phyloP scores from a whole-genome alignment of 1,140 invertebrate species.

The Zaprionus ornatus region DNA sequence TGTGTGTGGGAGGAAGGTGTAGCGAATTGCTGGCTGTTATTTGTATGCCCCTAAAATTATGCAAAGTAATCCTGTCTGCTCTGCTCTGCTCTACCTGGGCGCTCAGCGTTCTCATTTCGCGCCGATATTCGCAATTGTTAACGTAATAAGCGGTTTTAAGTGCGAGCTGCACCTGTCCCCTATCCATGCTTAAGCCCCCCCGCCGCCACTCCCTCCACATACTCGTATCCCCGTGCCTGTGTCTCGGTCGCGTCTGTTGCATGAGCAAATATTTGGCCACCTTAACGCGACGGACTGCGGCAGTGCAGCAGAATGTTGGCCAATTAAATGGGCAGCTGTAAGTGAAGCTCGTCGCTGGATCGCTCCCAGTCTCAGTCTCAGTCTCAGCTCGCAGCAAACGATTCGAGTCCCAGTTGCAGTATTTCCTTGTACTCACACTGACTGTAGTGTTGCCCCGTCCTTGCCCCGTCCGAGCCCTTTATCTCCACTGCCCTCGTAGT shows the following conservation, averaged over 20 bases:
- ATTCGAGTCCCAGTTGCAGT: constrained; percentile 39
- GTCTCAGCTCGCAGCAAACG: too few species aligned
- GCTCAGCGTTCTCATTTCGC: constrained; percentile 41
- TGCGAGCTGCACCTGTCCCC: constrained; percentile 63
- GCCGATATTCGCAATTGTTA: constrained; percentile 81
- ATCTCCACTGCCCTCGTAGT: neutral
- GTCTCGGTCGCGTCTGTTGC: constrained; percentile 52
- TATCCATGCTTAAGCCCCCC: neutral
- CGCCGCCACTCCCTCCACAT: neutral
- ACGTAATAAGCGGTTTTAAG: constrained; percentile 78
- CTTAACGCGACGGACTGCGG: constrained; percentile 62
- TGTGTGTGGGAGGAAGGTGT: constrained; percentile 26
- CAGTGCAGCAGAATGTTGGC: constrained; percentile 62
- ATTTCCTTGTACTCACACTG: constrained; percentile 58
- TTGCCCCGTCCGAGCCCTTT: neutral
- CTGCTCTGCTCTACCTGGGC: constrained; percentile 21
- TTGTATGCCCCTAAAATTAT: constrained; percentile 79
- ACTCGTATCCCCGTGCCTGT: neutral
- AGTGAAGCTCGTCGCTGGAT: constrained; percentile 18
- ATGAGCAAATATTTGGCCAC: constrained; percentile 76
- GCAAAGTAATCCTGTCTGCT: constrained; percentile 76
- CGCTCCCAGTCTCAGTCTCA: constrained; percentile 7
- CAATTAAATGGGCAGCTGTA: constrained; percentile 74
- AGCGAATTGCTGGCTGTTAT: constrained; percentile 62
- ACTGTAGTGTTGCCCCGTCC: neutral